Evolutionary conservation across 2,888 invertebrate genomes (phyloP).

Genomic region (Synanthedon myopaeformis): DNA sequence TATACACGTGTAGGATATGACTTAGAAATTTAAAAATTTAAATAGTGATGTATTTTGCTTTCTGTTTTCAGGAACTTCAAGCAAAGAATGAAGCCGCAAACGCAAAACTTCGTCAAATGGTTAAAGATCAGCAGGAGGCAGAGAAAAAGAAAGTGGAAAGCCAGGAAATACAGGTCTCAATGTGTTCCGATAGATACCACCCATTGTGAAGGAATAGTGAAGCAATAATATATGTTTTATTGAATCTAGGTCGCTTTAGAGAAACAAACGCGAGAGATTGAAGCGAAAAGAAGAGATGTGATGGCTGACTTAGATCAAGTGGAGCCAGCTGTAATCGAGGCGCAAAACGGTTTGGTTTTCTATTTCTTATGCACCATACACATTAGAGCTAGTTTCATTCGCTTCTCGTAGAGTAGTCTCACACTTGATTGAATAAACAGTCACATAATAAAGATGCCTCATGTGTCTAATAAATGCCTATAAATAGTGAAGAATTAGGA

Average conservation of each 20-base stretch:
- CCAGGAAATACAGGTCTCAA: conserved; percentile 87
- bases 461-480: not conserved
- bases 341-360: conserved; percentile 86
- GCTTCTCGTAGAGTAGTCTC: not conserved
- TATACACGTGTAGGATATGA: not conserved
- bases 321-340: conserved; percentile 98
- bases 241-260: conserved; percentile 72
- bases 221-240: not conserved
- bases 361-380: conserved; percentile 2
- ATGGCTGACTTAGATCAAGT: conserved; percentile 97
- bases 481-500: too few species aligned
- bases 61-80: conserved; percentile 77
- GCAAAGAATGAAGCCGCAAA: conserved; percentile 99
- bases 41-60: not conserved
- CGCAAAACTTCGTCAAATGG: conserved; percentile 99
- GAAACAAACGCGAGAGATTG: conserved; percentile 93
- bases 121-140: conserved; percentile 98
- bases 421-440: not conserved
- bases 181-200: too few species aligned
- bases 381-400: not conserved
- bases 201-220: too few species aligned
- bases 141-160: conserved; percentile 99
- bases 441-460: conserved; percentile 4
- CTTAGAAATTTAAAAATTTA: not conserved
- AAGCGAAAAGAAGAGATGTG: conserved; percentile 92